Base-by-base conservation (phyloP, 1,140 invertebrate species). In the Papilio polytes region DNA sequence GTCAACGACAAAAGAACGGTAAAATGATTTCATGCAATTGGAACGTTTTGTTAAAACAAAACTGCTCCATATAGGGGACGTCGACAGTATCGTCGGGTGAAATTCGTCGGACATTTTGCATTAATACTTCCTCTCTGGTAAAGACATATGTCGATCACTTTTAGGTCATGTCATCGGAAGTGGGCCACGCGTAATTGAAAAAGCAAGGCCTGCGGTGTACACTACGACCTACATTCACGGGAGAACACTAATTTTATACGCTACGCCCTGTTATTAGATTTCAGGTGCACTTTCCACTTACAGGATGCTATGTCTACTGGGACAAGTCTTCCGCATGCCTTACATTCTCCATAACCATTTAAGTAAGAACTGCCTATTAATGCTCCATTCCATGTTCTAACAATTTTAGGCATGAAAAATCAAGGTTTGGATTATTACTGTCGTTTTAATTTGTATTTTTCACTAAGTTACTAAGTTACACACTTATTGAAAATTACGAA, bases 181-280 rank as follows among this genome's bases (percentile, higher is more conserved):
- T 76, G 44, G 22, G 74, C 20, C 74, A 18, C 74, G 46, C 74
- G 44, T 76, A 76, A 76, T 76, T 76, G 74, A 76, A 76, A 76
- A 76, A 74, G 36, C 46, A 48, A 22, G 20, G 36, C 20, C 41
- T 76, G 46, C 41, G 48, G 18, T 51, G 46, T 76, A 51, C 74
- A 51, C 20, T 44, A 26, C 22, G 74, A 76, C 74, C 74, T 76
- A 76, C 41, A 48, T 76, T 51, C 74, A 13, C 44, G 9, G 3
- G 46, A 22, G 74, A 73, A 46, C 41, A 76, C n/a, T 76, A 76
- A 76, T 53, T 76, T 76, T 76, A 76, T 76, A 76, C 41, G 20
- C 9, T 48, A 51, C 20, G 74, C 46, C n/a, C 41, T 53, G 20
- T 76, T 76, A 76, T 76, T 76, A 15, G 20, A 76, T 76, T 51